Evolutionary conservation across 1,140 invertebrate genomes (phyloP).

Genomic region (Octopus bimaculoides): DNA sequence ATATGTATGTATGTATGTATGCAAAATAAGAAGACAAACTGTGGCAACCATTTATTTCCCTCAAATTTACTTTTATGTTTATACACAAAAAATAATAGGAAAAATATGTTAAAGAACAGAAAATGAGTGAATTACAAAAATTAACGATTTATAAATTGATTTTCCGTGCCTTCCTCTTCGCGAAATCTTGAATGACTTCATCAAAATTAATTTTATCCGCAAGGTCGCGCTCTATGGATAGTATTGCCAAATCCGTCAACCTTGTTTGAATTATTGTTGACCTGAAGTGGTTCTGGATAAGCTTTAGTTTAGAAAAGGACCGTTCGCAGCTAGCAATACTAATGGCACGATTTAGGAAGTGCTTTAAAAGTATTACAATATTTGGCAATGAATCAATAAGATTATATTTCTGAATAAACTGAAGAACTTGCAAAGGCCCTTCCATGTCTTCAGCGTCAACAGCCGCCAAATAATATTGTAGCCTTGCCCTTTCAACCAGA

Average conservation of each 20-base stretch:
- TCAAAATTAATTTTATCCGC: background rate
- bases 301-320: constrained; percentile 4
- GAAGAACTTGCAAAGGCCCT: too few species aligned
- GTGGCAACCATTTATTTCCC: too few species aligned
- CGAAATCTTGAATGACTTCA: background rate
- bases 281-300: background rate
- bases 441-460: too few species aligned
- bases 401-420: too few species aligned
- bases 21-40: too few species aligned
- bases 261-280: constrained; percentile 1
- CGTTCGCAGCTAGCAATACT: constrained; percentile 3
- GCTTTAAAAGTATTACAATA: background rate
- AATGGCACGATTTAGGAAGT: background rate
- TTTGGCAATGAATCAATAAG: constrained; percentile 3
- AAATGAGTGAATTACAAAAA: too few species aligned
- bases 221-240: constrained; percentile 1
- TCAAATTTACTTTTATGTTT: too few species aligned
- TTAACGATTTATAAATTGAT: constrained; percentile 3
- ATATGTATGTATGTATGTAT: too few species aligned
- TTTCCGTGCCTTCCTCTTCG: background rate
- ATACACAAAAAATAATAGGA: too few species aligned
- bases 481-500: too few species aligned
- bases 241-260: constrained; percentile 3
- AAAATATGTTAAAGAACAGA: too few species aligned
- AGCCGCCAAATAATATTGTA: too few species aligned